Base-by-base conservation (phyloP, 1,140 invertebrate genomes). In the Elymnias hypermnestra region DNA sequence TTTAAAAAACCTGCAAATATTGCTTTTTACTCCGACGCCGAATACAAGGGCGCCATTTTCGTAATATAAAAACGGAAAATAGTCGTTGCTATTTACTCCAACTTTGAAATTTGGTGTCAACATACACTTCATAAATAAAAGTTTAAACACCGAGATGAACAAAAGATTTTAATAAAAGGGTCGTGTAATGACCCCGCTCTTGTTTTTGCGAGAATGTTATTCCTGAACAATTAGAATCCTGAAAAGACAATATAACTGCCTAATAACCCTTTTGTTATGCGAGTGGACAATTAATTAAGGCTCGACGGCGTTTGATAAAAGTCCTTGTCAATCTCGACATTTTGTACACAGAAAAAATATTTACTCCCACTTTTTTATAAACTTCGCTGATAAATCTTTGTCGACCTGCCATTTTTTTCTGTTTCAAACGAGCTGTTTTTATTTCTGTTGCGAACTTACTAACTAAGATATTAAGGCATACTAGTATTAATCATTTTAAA, bases 201-300 rank as follows among this genome's bases (percentile, higher is more conserved):
- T 49, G 21, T 36, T 47, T 35, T 9, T 21, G 40, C 13, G 19
- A 21, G 15, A 23, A 33, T 28, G 19, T 39, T 22, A 39, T 40
- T 49, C 28, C 38, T 49, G 25, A 49, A 42, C 38, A 49, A 49
- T 49, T 49, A 41, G 46, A 49, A 39, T 41, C 38, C 46, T 49
- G 21, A 36, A 40, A 36, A 42, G 33, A 35, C 29, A 35, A 28
- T 29, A 18, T 21, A 49, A 41, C 38, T 41, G 38, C 38, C 38
- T 41, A 49, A 49, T 41, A 38, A 49, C 22, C 28, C 25, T 22
- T 49, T 49, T 49, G 38, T 49, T 36, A 23, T 23, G 3, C n/a
- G 44, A 48, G 37, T 26, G 29, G 38, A 36, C 29, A 49, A 49
- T 36, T 41, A 41, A 41, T 41, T 25, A 41, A 49, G 29, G 12